Evolutionary conservation across 1,140 invertebrate species (phyloP), one percentile per base, ranked within the genome.

Genomic region (Drosophila hydei): DNA sequence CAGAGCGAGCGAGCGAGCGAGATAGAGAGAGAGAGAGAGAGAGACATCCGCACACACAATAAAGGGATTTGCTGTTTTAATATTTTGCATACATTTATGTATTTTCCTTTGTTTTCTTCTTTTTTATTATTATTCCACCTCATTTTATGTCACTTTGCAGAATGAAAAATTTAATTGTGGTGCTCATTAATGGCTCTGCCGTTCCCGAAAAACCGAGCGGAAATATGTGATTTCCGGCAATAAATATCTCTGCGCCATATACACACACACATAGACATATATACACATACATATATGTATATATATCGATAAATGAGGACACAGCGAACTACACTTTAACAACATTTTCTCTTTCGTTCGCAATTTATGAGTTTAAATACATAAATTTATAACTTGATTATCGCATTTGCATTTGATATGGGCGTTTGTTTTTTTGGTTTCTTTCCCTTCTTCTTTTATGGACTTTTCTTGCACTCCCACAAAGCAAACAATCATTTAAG

Each of bases 81-180:
- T 75, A 78, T 72, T 84, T 69, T 75, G 79, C 67, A 81, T 81
- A 59, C 43, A 63, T 60, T 75, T 64, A 67, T 70, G 33, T 40
- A 54, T 68, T 30, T 50, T 21, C 36, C 59, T 47, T 30, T 58
- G 55, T 30, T 25, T 45, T 30, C 33, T 11, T 54, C 16, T 40
- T 40, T 11, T 61, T 12, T 60, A n/a, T 65, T 50, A 27, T 19
- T 52, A 50, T 68, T 71, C 62, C 36, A 81, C 36, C 51, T 61
- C 62, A 45, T 67, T 78, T 77, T 72, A 51, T 78, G 65, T 63
- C 72, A 72, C 64, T 75, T 77, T 50, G n/a, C 48, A 72, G 70
- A 83, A 69, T 88, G 63, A 69, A 87, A 88, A 87, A 88, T 87
- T 88, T 83, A 87, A 87, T 87, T 87, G 84, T 83, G 69, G 50